A percentile compares a stretch with the other conserved stretches of the same genome.
Evolutionary conservation across 2,797 vertebrate genomes (phyloP).

Genomic region (Sternarchorhynchus goeldii): DNA sequence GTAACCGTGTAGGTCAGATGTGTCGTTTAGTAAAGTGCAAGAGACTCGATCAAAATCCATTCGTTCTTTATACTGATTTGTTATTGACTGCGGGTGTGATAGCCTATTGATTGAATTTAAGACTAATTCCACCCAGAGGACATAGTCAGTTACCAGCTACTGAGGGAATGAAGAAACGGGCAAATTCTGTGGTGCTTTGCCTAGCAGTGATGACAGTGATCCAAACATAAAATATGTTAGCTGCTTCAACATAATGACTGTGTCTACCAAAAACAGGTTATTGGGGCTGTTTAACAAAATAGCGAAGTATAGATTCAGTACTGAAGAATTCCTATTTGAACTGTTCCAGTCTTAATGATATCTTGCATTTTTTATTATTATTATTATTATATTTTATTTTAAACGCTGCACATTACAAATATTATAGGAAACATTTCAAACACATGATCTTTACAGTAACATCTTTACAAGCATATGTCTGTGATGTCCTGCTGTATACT

Average conservation of each 20-base stretch:
- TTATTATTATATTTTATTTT: no score
- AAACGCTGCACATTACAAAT: no score
- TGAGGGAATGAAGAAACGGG: slow-evolving; percentile 8
- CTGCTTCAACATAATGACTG: slow-evolving; percentile 3
- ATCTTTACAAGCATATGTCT: no score
- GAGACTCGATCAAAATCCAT: neutral
- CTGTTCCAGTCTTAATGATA: neutral
- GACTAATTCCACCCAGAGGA: neutral
- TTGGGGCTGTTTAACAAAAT: neutral
- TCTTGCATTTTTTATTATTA: no score
- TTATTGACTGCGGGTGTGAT: neutral
- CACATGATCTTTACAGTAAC: no score
- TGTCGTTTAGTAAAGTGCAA: neutral
- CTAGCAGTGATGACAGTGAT: neutral
- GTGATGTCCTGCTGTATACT: no score
- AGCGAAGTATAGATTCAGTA: neutral
- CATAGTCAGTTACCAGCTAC: neutral
- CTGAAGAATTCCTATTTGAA: neutral
- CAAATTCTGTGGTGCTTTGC: neutral
- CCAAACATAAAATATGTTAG: slow-evolving; percentile 17
- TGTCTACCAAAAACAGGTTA: neutral
- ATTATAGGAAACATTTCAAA: no score
- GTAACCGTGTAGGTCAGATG: no score
- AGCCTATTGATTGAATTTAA: slow-evolving; percentile 7
- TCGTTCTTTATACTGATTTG: slow-evolving; percentile 3